Evolutionary conservation across 2,888 invertebrate genomes (phyloP).

Genomic region (Ormyrus thymus): DNA sequence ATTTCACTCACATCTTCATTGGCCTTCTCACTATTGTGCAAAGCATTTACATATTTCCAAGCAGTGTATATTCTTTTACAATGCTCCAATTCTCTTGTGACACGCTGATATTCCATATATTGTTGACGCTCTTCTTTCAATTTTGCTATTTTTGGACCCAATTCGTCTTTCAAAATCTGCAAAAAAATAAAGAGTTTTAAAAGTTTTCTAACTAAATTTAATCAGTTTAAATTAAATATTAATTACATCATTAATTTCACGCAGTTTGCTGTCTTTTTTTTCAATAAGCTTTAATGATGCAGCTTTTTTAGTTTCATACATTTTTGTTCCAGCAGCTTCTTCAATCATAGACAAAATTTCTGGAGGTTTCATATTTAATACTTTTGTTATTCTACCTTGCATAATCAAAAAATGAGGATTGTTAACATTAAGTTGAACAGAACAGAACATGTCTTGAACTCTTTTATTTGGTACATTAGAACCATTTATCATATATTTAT

Average conservation of each 20-base stretch:
- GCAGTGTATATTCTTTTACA: conserved; percentile 84
- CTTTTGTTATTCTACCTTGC: conserved; percentile 99
- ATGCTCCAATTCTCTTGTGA: conserved; percentile 89
- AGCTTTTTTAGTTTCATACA: conserved; percentile 96
- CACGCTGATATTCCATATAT: conserved; percentile 91
- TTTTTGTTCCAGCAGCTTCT: conserved; percentile 97
- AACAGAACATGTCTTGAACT: conserved; percentile 96
- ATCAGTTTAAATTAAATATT: too few relatives aligned
- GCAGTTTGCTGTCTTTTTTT: conserved; percentile 93
- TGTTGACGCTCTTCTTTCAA: conserved; percentile 89
- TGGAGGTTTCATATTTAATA: conserved; percentile 98
- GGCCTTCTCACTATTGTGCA: conserved; percentile 77
- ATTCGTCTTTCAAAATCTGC: conserved; percentile 87
- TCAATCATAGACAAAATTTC: conserved; percentile 99
- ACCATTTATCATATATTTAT: conserved; percentile 96
- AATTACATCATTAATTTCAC: conserved; percentile 86
- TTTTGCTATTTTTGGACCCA: conserved; percentile 91
- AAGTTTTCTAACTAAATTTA: too few relatives aligned
- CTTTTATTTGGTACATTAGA: conserved; percentile 91
- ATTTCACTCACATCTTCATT: conserved; percentile 77
- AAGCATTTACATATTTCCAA: conserved; percentile 81
- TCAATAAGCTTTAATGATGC: conserved; percentile 90
- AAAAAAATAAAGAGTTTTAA: conserved; percentile 11
- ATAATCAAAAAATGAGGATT: conserved; percentile 99
- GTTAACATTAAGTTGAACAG: conserved; percentile 97